These are phyloP conservation scores for Triplophysa tibetana DNA, from an alignment of 2,113 vertebrate genomes.

Conservation along the genomic window DNA sequence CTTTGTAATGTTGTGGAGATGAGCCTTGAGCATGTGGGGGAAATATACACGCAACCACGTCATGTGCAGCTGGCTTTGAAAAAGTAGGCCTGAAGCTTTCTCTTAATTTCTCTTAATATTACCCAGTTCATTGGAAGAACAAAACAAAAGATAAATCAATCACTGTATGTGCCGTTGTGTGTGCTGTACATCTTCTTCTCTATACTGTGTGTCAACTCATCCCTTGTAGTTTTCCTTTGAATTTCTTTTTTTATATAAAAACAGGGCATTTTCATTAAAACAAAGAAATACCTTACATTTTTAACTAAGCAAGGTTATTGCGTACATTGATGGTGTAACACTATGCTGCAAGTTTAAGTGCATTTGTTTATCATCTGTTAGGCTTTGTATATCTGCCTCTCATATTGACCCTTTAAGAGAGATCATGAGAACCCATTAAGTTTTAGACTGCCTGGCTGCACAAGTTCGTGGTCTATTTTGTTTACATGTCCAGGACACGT, in stretches of 20 bases:
- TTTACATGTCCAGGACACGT: slow-evolving; percentile 46
- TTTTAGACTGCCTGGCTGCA: slow-evolving; percentile 20
- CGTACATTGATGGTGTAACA: slow-evolving; percentile 12
- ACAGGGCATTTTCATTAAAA: too few relatives aligned
- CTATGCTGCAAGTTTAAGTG: slow-evolving; percentile 1
- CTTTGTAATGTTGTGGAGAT: slow-evolving; percentile 11
- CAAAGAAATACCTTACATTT: background rate
- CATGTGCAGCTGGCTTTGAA: slow-evolving; percentile 1
- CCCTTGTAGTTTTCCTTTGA: too few relatives aligned
- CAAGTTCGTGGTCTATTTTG: slow-evolving; percentile 44
- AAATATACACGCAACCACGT: background rate
- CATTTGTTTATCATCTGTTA: slow-evolving; percentile 35
- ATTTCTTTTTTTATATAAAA: too few relatives aligned
- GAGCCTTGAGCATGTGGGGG: slow-evolving; percentile 3
- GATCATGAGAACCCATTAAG: slow-evolving; percentile 59
- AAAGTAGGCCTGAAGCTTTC: background rate
- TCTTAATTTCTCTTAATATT: background rate
- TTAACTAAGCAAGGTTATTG: background rate
- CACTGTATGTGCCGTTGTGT: background rate
- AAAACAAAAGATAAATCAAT: background rate
- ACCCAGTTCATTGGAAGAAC: background rate
- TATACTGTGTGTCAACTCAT: background rate
- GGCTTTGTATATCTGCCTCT: slow-evolving; percentile 52
- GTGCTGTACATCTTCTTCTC: background rate
- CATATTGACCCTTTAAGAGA: slow-evolving; percentile 55